These are phyloP conservation scores for Acipenser transmontanus DNA, from an alignment of 2,797 vertebrate genomes.

Conservation along the genomic window DNA sequence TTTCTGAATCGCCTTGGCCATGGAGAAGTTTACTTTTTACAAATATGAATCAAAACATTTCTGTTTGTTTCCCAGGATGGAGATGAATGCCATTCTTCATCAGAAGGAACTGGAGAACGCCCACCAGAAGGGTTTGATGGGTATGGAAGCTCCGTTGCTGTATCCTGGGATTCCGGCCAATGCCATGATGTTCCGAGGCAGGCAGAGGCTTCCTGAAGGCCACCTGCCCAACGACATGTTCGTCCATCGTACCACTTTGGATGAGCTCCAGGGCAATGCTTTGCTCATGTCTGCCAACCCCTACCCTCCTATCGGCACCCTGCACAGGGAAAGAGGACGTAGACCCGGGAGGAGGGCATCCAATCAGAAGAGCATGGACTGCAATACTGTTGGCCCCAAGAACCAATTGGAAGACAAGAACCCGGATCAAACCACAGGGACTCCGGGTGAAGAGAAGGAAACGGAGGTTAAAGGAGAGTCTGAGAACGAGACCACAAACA, in stretches of 20 bases:
- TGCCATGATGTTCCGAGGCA: conserved; percentile 66
- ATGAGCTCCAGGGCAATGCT: conserved; percentile 74
- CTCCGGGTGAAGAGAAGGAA: conserved; percentile 72
- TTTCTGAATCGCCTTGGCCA: no score
- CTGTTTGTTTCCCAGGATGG: conserved; percentile 62
- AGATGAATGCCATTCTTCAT: conserved; percentile 90
- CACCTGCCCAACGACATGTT: conserved; percentile 66
- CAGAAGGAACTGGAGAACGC: conserved; percentile 87
- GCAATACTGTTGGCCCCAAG: conserved; percentile 51
- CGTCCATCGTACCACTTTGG: conserved; percentile 67
- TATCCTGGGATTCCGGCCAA: conserved; percentile 63
- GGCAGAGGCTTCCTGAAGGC: conserved; percentile 66
- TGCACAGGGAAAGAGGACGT: conserved; percentile 78
- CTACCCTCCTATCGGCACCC: conserved; percentile 66
- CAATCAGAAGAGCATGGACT: conserved; percentile 66
- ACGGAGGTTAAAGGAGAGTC: conserved; percentile 62
- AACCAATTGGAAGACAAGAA: conserved; percentile 66
- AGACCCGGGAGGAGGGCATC: conserved; percentile 63
- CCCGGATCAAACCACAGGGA: conserved; percentile 50
- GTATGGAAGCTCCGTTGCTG: conserved; percentile 70
- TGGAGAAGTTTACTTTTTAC: no score
- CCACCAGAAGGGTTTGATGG: conserved; percentile 74
- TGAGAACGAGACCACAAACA: conserved; percentile 52
- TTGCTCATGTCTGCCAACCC: conserved; percentile 73
- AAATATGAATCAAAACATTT: neutral